Conservation (phyloP, 2,113 vertebrate genomes). For the Pagrus major region DNA sequence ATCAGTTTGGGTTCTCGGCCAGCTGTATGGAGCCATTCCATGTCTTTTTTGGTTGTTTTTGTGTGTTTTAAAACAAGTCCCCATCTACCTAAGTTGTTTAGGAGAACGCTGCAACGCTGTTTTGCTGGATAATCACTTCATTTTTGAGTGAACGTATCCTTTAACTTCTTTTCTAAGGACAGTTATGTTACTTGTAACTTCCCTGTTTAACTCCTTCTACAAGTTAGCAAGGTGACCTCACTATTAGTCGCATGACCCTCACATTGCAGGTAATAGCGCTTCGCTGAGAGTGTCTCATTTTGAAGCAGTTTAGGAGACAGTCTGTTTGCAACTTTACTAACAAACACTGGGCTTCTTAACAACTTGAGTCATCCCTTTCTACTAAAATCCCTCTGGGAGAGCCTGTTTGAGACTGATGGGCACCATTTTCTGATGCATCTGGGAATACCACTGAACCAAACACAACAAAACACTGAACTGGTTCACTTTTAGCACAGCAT, state of each 20-base stretch:
- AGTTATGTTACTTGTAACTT: neutral
- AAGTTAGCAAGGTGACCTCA: neutral
- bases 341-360: slow-evolving; percentile 50
- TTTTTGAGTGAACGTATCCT: too few species aligned
- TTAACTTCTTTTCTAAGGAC: too few species aligned
- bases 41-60: too few species aligned
- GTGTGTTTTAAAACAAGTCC: too few species aligned
- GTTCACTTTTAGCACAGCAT: slow-evolving; percentile 65
- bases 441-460: slow-evolving; percentile 69
- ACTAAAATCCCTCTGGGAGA: slow-evolving; percentile 54
- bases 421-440: slow-evolving; percentile 55
- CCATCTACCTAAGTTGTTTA: too few species aligned
- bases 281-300: slow-evolving; percentile 2
- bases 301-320: slow-evolving; percentile 25
- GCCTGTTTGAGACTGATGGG: slow-evolving; percentile 54
- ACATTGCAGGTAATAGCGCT: neutral
- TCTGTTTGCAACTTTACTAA: slow-evolving; percentile 41
- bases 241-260: neutral
- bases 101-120: too few species aligned
- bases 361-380: slow-evolving; percentile 54
- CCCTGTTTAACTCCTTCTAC: neutral
- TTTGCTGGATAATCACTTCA: too few species aligned
- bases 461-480: slow-evolving; percentile 71
- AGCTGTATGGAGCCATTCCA: too few species aligned
- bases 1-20: too few species aligned